Evolutionary conservation across 2,888 invertebrate genomes (phyloP).

Genomic region (Drosophila paucipuncta): DNA sequence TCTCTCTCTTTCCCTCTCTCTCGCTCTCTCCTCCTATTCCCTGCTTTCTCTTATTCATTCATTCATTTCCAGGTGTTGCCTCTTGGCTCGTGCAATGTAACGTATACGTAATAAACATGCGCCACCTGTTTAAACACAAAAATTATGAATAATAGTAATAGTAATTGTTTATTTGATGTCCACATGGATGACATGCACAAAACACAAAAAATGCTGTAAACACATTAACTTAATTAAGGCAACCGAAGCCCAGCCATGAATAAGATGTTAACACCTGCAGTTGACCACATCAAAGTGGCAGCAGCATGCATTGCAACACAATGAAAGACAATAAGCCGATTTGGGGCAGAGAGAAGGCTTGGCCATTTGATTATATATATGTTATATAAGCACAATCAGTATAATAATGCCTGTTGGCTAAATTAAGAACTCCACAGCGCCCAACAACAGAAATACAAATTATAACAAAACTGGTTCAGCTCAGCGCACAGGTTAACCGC

Average conservation of each 20-base stretch:
- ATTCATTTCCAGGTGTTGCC: background rate
- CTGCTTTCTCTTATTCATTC: background rate
- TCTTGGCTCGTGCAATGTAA: background rate
- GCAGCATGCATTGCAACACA: background rate
- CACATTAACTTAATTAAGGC: conserved; percentile 40
- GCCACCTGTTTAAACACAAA: background rate
- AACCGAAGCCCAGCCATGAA: conserved; percentile 14
- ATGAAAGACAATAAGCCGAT: conserved; percentile 11
- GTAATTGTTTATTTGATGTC: conserved; percentile 1
- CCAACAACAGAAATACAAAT: background rate
- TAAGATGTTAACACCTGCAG: conserved; percentile 48
- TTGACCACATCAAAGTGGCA: conserved; percentile 35
- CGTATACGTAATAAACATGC: conserved; percentile 25
- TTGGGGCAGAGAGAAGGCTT: conserved; percentile 21
- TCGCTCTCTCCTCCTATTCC: background rate
- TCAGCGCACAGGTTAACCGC: conserved; percentile 38
- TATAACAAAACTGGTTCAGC: conserved; percentile 47
- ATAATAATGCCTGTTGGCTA: conserved; percentile 18
- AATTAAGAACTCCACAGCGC: conserved; percentile 30
- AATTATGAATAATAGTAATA: conserved; percentile 1
- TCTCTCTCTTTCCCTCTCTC: no score
- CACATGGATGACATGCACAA: conserved; percentile 24
- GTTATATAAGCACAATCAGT: conserved; percentile 5
- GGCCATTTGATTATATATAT: conserved; percentile 4
- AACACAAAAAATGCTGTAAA: conserved; percentile 11